Percentiles rank a stretch among this genome's conserved stretches.
Conservation (phyloP, 35 echinoderm and acorn worm species). For the Strongylocentrotus purpuratus region DNA sequence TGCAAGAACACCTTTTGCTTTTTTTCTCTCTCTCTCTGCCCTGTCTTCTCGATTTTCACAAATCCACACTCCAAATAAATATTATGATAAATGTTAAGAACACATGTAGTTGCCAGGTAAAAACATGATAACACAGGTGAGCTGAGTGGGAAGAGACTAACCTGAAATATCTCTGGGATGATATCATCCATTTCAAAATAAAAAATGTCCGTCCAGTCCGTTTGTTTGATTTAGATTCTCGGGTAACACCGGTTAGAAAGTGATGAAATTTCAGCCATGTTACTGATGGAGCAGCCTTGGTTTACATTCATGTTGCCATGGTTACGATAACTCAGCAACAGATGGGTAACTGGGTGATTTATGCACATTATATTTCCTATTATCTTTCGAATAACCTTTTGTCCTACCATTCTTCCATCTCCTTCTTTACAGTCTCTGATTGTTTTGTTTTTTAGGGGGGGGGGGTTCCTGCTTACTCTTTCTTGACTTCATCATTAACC, state of each 20-base stretch:
- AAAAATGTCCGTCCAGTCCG: not conserved
- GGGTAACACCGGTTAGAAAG: not conserved
- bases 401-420: not conserved
- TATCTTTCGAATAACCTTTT: not conserved
- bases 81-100: not conserved
- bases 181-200: slow-evolving; percentile 4
- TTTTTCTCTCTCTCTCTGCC: not conserved
- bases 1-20: not conserved
- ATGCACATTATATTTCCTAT: not conserved
- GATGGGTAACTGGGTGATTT: not conserved
- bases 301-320: not conserved
- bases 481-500: no score
- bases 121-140: not conserved
- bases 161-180: not conserved
- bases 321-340: not conserved
- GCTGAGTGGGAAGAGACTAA: not conserved
- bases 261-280: not conserved
- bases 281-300: not conserved
- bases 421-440: not conserved
- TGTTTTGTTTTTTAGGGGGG: no score
- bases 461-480: no score
- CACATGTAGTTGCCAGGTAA: not conserved
- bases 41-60: no score
- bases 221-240: not conserved
- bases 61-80: not conserved